Conservation (phyloP, 2,113 vertebrate species). For the Bos indicus region DNA sequence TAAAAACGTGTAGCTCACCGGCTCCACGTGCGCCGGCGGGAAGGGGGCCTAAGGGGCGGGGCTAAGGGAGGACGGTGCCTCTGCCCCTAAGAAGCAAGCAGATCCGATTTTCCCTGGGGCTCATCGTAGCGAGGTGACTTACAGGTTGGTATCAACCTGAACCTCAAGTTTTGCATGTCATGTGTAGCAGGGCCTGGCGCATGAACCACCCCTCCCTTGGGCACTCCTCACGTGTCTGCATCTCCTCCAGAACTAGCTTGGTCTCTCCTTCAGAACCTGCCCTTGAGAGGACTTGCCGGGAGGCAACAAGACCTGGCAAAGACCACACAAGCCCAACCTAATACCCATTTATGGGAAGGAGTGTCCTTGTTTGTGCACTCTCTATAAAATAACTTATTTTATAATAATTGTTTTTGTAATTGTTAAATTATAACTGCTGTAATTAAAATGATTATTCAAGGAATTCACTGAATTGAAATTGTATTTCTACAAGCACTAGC, state of each 20-base stretch:
- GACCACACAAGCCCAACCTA: not conserved
- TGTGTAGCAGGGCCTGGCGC: not conserved
- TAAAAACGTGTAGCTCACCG: not conserved
- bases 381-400: not conserved
- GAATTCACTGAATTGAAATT: not conserved
- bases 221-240: not conserved
- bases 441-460: not conserved
- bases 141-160: not conserved
- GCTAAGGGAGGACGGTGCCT: rapidly evolving
- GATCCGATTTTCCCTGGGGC: not conserved
- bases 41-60: too few species aligned
- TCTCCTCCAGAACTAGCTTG: not conserved
- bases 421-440: not conserved
- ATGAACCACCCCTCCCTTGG: not conserved
- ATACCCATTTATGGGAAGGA: not conserved
- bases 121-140: not conserved
- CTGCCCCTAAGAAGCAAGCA: rapidly evolving
- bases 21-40: rapidly evolving
- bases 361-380: not conserved
- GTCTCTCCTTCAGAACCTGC: not conserved
- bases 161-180: rapidly evolving
- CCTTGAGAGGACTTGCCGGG: not conserved
- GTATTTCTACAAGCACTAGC: not conserved
- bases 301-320: not conserved
- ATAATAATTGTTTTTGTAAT: not conserved